Percentiles rank a stretch among this genome's conserved stretches.
Conservation (phyloP, 2,113 vertebrate genomes). For the Oreochromis niloticus region DNA sequence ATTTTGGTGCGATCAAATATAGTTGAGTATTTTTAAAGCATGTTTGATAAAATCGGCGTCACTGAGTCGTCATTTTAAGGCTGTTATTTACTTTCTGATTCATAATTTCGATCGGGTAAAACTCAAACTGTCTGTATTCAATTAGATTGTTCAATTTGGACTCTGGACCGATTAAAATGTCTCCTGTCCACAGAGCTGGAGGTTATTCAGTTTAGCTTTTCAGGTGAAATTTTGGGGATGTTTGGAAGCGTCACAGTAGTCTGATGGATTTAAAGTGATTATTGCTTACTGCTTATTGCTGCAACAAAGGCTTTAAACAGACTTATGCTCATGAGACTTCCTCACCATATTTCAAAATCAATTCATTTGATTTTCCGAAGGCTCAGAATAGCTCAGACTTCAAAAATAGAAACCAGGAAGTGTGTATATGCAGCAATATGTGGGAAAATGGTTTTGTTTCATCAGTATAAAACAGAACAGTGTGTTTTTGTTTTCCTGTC, state of each 20-base stretch:
- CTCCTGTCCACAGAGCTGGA: rapidly evolving
- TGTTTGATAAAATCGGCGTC: neutral
- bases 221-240: neutral
- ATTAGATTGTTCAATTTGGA: neutral
- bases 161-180: neutral
- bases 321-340: neutral
- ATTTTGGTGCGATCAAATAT: neutral
- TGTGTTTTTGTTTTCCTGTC: rapidly evolving
- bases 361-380: rapidly evolving
- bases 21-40: neutral
- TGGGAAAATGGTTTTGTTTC: rapidly evolving
- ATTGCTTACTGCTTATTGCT: neutral
- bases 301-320: neutral
- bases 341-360: neutral
- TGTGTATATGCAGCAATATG: neutral
- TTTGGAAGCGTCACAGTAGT: neutral
- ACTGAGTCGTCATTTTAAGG: neutral
- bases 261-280: neutral
- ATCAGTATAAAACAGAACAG: neutral
- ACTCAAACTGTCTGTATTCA: neutral
- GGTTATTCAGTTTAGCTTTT: rapidly evolving
- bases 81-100: neutral
- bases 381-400: neutral
- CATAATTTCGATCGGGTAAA: neutral
- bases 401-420: neutral